Base-by-base conservation (phyloP, 2,888 invertebrate genomes). In the Tetanocera ferruginea region DNA sequence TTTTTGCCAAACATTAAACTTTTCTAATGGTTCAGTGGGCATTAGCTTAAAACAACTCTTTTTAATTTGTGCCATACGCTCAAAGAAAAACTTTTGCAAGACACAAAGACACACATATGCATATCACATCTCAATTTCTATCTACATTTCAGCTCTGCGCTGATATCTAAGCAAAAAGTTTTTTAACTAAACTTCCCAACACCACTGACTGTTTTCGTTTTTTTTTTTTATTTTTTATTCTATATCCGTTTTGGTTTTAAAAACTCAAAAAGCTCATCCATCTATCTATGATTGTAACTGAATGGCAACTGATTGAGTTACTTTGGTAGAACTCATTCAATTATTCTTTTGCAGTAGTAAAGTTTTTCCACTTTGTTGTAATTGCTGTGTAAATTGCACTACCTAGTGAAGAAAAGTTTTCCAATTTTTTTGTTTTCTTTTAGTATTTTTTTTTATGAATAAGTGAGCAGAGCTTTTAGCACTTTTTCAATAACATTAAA, bases 251-350 rank as follows among this genome's bases (percentile, higher is more conserved):
- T 43, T 43, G 11, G 43, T 43, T 43, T 43, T 43, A 43, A 43
- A 43, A 43, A 14, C 43, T 43, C 3, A 11, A 43, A 43, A 43
- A 43, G 43, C 43, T 43, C 43, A 43, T 43, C 43, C 43, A 17
- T 60, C 14, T 14, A 60, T 11, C 17, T 34, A 3, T 31, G 64
- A 34, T 34, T 34, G 34, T 5, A 64, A 5, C 9, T 64, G 34
- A 64, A 64, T 64, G 64, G 64, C 34, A 64, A 28, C 64, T 64
- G 34, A 64, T 64, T 64, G 37, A 64, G 31, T 64, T 64, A 64
- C 64, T 64, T 34, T 34, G n/a, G 31, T 34, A 17, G 34, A 62
- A 62, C 25, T 62, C 28, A 23, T 25, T 62, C 62, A 28, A 62
- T 62, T 62, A 62, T 28, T 28, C 62, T 43, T 43, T 43, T 25